Conservation (phyloP, 2,888 invertebrate species). For the Erpobdella octoculata region DNA sequence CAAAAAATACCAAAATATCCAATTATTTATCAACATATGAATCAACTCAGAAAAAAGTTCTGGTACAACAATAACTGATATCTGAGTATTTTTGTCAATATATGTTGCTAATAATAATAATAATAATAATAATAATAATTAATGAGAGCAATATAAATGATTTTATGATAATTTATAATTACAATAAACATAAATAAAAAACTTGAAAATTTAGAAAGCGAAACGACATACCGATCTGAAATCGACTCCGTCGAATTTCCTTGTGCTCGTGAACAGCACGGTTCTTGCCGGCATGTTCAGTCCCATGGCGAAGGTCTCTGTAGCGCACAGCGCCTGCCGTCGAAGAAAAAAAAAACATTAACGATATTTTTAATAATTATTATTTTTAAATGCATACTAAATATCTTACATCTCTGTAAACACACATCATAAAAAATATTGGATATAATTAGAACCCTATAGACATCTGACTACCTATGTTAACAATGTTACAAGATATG, state of each 20-base stretch:
- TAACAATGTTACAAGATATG: no score
- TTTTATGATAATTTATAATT: neutral
- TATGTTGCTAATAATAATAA: no score
- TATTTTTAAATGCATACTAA: neutral
- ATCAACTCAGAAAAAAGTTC: no score
- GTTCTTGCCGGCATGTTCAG: constrained; percentile 99
- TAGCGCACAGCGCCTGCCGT: constrained; percentile 80
- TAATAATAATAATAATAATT: neutral
- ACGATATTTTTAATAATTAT: neutral
- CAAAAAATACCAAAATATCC: no score
- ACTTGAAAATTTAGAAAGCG: neutral
- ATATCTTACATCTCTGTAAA: constrained; percentile 34
- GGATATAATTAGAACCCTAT: no score
- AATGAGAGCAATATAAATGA: neutral
- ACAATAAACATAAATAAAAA: neutral
- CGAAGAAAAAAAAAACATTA: neutral
- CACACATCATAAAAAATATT: neutral
- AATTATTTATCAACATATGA: no score
- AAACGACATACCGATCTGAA: constrained; percentile 69
- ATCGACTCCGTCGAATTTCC: constrained; percentile 94
- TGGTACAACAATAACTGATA: no score
- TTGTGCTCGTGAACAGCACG: constrained; percentile 85
- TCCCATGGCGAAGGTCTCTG: constrained; percentile 99
- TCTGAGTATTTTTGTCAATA: no score
- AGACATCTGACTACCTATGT: no score